Base-by-base conservation (phyloP, 2,888 invertebrate species). In the Pinctada fucata region DNA sequence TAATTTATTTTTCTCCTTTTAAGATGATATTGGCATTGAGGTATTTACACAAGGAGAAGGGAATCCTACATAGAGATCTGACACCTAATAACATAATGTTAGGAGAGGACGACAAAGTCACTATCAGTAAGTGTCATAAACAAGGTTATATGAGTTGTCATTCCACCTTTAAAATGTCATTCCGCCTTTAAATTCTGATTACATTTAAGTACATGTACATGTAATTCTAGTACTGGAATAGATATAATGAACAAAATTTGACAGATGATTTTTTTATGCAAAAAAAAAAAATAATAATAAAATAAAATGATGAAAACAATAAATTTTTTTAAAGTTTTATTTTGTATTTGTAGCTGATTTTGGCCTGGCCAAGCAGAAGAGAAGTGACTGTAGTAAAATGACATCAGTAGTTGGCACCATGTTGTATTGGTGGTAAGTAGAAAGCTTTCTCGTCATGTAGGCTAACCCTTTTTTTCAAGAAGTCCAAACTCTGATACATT, bases 41-140 rank as follows among this genome's bases (percentile, higher is more conserved):
- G 2, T 93, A 93, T 83, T 90, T 93, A 0, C 93, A 93, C 87
- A 93, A 93, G 82, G 93, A 93, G 81, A 93, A 93, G 82, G 88
- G 90, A 3, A 93, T 93, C 66, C 90, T 93, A 3, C 93, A 93
- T 79, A 77, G 93, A 67, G 93, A 93, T 78, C 86, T 93, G 5
- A 91, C 92, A 47, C 92, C 93, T 1, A 92, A 92, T 84, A 93
- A 93, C 78, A 91, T 93, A 78, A 93, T 93, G 92, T 84, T 93
- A 58, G 91, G 91, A n/a, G 92, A 92, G 80, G 92, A 93, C 84
- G 80, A 80, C 66, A 91, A 91, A 85, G 91, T 93, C 73, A 93
- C 92, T 5, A 91, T 93, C 72, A 93, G 92, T 92, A 86, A 89
- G 92, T 85, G 66, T 8, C 51, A 47, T 45, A 6, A 67, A 31